Base-by-base conservation (phyloP, 1,140 invertebrate genomes). In the Drosophila sechellia region DNA sequence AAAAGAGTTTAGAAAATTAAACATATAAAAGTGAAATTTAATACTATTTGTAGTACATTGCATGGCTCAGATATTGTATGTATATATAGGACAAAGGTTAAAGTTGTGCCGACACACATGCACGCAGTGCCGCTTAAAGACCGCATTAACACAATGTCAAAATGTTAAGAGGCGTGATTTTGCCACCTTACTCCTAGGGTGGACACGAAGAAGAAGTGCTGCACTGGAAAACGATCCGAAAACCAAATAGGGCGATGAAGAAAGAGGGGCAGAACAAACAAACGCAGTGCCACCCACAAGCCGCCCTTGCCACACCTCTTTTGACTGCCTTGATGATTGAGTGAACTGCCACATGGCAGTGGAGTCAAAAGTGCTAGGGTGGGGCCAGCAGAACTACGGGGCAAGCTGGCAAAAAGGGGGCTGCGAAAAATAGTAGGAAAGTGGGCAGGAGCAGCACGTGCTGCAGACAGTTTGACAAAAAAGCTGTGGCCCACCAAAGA, bases 381-480 rank as follows among this genome's bases (percentile, higher is more conserved):
- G 2, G 37, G 11, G 8, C 8, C 2, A 20, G 6, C 17, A 2
- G 13, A 27, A 6, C 6, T n/a, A 25, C 4, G n/a, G 22, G 22
- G 15, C 12, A 37, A 50, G 15, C 42, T 31, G 48, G 31, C 31
- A 8, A 31, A 31, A 31, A 31, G 8, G 31, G 31, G 52, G 52
- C 20, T 54, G 34, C n/a, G 22, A 35, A 34, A 20, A 20, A 35
- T 35, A 25, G 57, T 10, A 12, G 22, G 25, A 43, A 43, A 49
- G 46, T 12, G 6, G 42, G 11, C 15, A 43, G 13, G 20, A 50
- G 59, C 52, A 66, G 86, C 87, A 90, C 86, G 86, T 90, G 86
- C 86, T 77, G 75, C 72, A 86, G 86, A 90, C 87, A 87, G 69
- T 63, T 90, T 90, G 87, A 90, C 86, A 90, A 90, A 90, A 90